phyloP scores from a whole-genome alignment of 2,113 vertebrate species.

The Corvus hawaiiensis region DNA sequence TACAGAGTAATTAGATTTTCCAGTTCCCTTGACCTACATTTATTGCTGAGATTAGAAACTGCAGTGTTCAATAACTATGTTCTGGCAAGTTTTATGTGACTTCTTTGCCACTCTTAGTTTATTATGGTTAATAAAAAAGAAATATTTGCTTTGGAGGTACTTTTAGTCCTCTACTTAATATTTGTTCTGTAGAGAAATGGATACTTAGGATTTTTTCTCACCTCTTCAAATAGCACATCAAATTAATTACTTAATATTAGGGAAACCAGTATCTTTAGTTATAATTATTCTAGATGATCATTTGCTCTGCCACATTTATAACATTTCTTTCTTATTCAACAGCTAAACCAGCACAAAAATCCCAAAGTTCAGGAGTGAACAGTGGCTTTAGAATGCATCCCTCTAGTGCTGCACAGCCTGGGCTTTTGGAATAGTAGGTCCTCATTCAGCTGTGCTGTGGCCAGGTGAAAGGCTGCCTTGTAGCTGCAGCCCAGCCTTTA shows the following conservation, averaged over 20 bases:
- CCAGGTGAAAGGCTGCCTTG: neutral
- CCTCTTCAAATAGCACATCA: slow-evolving; percentile 16
- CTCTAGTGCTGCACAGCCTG: neutral
- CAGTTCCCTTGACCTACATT: slow-evolving; percentile 48
- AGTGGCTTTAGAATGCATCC: neutral
- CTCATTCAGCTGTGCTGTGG: neutral
- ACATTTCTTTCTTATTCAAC: neutral
- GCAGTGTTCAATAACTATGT: slow-evolving; percentile 18
- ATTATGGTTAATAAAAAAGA: slow-evolving; percentile 41
- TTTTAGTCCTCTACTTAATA: slow-evolving; percentile 27
- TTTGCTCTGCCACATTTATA: neutral
- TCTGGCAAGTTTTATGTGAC: slow-evolving; percentile 10
- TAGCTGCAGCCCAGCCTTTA: neutral
- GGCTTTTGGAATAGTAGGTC: neutral
- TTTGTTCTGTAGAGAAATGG: slow-evolving; percentile 14
- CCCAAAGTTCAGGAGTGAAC: accelerated
- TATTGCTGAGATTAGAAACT: slow-evolving; percentile 28
- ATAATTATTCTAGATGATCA: neutral
- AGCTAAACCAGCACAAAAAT: neutral
- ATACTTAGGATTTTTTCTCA: neutral
- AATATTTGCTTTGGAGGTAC: slow-evolving; percentile 34
- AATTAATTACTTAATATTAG: neutral
- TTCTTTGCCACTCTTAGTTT: slow-evolving; percentile 22
- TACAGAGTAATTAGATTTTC: slow-evolving; percentile 40
- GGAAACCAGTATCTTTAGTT: neutral